Conservation (phyloP, 2,888 invertebrate species). For the Cryptus viduatorius region DNA sequence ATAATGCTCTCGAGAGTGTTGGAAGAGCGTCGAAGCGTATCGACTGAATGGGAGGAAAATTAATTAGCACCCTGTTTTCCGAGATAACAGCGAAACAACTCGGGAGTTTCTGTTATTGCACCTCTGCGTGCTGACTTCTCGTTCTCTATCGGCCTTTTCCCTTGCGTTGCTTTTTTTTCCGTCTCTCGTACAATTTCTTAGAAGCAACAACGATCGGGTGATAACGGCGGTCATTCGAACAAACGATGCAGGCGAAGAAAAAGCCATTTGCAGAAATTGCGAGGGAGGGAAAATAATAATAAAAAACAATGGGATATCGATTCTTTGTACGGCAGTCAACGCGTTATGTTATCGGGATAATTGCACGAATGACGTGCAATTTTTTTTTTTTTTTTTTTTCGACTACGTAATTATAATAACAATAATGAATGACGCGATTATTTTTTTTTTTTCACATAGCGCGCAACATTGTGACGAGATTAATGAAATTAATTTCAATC, state of each 20-base stretch:
- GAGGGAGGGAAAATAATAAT: constrained; percentile 30
- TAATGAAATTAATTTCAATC: too few species aligned
- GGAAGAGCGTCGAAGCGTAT: neutral
- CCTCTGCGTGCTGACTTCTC: neutral
- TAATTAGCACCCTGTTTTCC: neutral
- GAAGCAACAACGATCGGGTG: neutral
- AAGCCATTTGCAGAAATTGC: constrained; percentile 5
- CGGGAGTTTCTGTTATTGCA: neutral
- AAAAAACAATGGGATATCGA: constrained; percentile 41
- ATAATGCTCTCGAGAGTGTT: neutral
- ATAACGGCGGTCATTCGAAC: neutral
- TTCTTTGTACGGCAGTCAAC: neutral
- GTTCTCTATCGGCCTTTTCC: neutral
- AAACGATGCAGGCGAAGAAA: neutral
- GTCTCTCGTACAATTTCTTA: neutral
- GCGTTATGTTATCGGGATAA: constrained; percentile 40
- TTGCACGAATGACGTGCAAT: constrained; percentile 57
- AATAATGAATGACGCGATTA: constrained; percentile 25
- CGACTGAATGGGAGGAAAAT: neutral
- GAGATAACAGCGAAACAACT: constrained; percentile 32
- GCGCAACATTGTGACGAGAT: neutral
- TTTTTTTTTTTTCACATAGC: neutral
- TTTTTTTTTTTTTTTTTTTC: constrained; percentile 3
- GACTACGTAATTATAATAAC: neutral
- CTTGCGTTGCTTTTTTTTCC: constrained; percentile 1